Base-by-base conservation (phyloP, 2,888 invertebrate genomes). In the Tanytarsus gracilentus region DNA sequence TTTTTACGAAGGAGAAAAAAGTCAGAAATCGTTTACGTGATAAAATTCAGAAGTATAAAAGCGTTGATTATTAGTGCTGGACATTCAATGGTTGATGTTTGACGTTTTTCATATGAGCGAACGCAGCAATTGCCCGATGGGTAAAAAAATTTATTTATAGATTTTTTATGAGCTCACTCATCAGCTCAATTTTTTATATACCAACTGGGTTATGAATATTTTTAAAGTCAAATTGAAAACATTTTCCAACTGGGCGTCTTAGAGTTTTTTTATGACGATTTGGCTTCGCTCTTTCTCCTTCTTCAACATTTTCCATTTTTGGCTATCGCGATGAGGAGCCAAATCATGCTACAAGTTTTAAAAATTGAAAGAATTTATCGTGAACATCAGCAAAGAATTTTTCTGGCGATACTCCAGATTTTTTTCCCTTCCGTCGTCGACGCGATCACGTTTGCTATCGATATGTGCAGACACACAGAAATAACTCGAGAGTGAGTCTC, bases 11-110 rank as follows among this genome's bases (percentile, higher is more conserved):
- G 14, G 33, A 23, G 11, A 29, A 58, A 58, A 58, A 55, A 58
- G 48, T 58, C 58, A 58, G 58, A 58, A 58, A 58, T 58, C 58
- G 58, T 48, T 58, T 58, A 58, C 58, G 58, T 58, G 58, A 58
- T 58, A 58, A 48, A 58, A 58, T 58, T 58, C 48, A 58, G 40
- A 58, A 48, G 18, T 39, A 26, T 39, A 55, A 53, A 53, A 39
- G 26, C 40, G 55, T 55, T 26, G 55, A 48, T 48, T 58, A 27
- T 58, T 58, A 58, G 58, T 29, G 44, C 44, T 44, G 44, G 44
- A 44, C 44, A 44, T 23, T 44, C 44, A 23, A 44, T 44, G 21
- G 44, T 44, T 21, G 23, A 44, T 44, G 21, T 40, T 40, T 40
- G 40, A 40, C 40, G 40, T 40, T 18, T 14, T 36, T 14, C 16